These are phyloP conservation scores for Drosophila melanosoma DNA, from an alignment of 2,888 invertebrate species.

Conservation along the genomic window DNA sequence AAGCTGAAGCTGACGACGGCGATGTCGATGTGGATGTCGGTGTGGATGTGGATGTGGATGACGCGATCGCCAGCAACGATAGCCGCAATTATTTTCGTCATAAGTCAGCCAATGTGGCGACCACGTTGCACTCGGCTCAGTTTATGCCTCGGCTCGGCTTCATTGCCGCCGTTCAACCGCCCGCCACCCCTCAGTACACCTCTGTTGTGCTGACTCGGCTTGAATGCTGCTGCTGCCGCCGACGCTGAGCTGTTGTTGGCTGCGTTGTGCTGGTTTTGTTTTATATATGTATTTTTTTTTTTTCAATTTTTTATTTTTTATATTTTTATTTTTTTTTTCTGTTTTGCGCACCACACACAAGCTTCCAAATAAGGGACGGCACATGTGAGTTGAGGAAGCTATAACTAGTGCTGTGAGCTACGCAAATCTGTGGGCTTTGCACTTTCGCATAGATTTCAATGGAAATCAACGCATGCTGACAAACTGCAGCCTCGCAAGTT, in stretches of 20 bases:
- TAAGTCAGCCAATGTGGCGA: conserved; percentile 81
- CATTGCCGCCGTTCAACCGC: background rate
- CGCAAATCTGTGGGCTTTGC: conserved; percentile 83
- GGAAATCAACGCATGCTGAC: conserved; percentile 75
- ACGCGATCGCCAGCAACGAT: conserved; percentile 76
- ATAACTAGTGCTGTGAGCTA: conserved; percentile 83
- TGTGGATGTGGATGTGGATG: conserved; percentile 66
- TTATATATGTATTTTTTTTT: conserved; percentile 23
- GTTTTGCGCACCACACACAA: conserved; percentile 76
- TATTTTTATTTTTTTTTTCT: conserved; percentile 18
- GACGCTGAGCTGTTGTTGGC: conserved; percentile 40
- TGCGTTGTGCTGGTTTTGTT: conserved; percentile 61
- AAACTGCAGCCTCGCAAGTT: conserved; percentile 62
- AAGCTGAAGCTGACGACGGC: conserved; percentile 17
- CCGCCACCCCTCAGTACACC: background rate
- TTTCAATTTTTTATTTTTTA: conserved; percentile 23
- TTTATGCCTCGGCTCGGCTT: conserved; percentile 5
- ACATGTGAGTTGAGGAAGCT: conserved; percentile 85
- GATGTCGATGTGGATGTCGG: conserved; percentile 69
- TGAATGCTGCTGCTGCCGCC: conserved; percentile 35
- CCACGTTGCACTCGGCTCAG: conserved; percentile 61
- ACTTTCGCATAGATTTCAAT: conserved; percentile 76
- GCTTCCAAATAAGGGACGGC: conserved; percentile 85
- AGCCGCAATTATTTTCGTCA: conserved; percentile 79
- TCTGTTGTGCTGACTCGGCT: conserved; percentile 27